Evolutionary conservation across 2,797 vertebrate genomes (phyloP).

Genomic region (Chromis chromis): DNA sequence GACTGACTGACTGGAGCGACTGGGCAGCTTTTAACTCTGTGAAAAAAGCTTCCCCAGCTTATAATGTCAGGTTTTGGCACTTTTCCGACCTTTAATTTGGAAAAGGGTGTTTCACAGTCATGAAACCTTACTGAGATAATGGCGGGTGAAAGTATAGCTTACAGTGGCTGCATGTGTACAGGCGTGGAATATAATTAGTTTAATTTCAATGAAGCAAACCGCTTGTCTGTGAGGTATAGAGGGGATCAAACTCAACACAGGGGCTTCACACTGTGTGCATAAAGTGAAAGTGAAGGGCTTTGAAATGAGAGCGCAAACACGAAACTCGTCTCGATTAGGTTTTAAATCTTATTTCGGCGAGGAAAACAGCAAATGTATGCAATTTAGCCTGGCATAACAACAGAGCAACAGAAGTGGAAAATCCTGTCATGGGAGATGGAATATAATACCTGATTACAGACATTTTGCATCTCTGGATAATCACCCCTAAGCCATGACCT

Average conservation of each 20-base stretch:
- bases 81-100: slow-evolving; percentile 85
- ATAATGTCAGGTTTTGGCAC: slow-evolving; percentile 84
- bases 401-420: slow-evolving; percentile 5
- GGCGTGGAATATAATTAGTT: slow-evolving; percentile 85
- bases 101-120: slow-evolving; percentile 83
- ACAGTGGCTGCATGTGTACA: slow-evolving; percentile 71
- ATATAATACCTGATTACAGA: slow-evolving; percentile 19
- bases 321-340: slow-evolving; percentile 41
- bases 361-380: slow-evolving; percentile 32
- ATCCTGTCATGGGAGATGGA: slow-evolving; percentile 33
- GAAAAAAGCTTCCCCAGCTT: slow-evolving; percentile 57
- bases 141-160: slow-evolving; percentile 84
- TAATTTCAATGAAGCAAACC: slow-evolving; percentile 83
- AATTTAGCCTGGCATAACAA: slow-evolving; percentile 26
- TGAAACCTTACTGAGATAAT: slow-evolving; percentile 80
- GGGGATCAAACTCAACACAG: slow-evolving; percentile 62
- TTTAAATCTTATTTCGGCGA: slow-evolving; percentile 44
- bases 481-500: slow-evolving; percentile 23
- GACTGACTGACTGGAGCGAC: slow-evolving; percentile 56
- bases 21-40: slow-evolving; percentile 52
- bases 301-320: slow-evolving; percentile 47
- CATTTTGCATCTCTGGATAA: slow-evolving; percentile 20
- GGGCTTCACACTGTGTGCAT: slow-evolving; percentile 49
- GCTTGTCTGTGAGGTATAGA: slow-evolving; percentile 70
- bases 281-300: slow-evolving; percentile 63